Evolutionary conservation across 2,797 vertebrate species (phyloP), one percentile per base, ranked within the genome.

Genomic region (Molothrus aeneus): DNA sequence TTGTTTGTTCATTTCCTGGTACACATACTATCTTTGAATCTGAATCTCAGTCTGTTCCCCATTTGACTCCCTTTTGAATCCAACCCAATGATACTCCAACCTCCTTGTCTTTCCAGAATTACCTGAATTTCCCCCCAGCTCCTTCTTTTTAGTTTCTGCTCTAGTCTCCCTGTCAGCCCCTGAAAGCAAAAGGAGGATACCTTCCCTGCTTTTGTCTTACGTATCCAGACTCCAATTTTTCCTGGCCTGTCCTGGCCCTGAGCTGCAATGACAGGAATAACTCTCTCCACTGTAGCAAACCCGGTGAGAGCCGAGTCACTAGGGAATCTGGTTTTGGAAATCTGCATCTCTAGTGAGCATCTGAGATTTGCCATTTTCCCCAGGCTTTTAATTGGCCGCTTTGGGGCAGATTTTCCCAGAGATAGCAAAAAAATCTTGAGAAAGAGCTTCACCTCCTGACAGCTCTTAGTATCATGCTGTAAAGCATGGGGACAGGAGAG

Each of bases 381-480:
- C 60, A 88, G 86, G 70, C 77, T 92, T 95, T 88, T 96, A 97
- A 95, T 95, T 96, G 88, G 93, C 70, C 43, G 3, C 83, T 93
- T 95, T 88, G 92, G 92, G 94, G 83, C 79, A 91, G 86, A 87
- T 94, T 94, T 93, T 93, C 68, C 65, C 71, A 26, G 1, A 64
- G 45, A 89, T 0, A 92, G 38, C 50, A 87, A 93, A 93, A 93
- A 93, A 60, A 71, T 31, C 61, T 71, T 85, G 31, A 80, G 60
- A 88, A 88, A 77, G 93, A 90, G 71, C 68, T 92, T 96, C 69
- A 89, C 69, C 86, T 95, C 57, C 86, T 93, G 91, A 82, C 92
- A 91, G 38, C 50, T 93, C 38, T 64, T 88, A 80, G 70, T 38
- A 71, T 77, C 53, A 60, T 17, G 14, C 45, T 82, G 78, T 64